These are phyloP conservation scores for Porites rus DNA, from an alignment of 92 coral and sea anemone species.

Conservation along the genomic window DNA sequence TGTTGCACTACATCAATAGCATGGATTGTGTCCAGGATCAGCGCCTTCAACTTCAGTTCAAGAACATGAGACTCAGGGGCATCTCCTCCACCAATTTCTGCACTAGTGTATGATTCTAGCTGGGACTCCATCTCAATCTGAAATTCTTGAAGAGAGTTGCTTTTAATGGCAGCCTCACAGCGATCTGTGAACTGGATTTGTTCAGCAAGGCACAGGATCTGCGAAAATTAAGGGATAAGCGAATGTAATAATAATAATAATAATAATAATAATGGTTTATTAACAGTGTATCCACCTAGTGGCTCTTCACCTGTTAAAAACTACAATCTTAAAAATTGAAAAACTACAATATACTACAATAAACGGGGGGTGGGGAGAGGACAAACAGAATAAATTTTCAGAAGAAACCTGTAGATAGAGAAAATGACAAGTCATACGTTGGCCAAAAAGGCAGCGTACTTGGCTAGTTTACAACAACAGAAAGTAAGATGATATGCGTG, in stretches of 20 bases:
- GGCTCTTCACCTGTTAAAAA: too few species aligned
- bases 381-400: too few species aligned
- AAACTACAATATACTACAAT: too few species aligned
- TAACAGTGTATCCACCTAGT: too few species aligned
- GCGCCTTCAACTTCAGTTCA: slow-evolving; percentile 92
- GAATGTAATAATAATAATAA: background rate
- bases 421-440: too few species aligned
- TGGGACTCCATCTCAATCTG: slow-evolving; percentile 99
- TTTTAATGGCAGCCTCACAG: slow-evolving; percentile 94
- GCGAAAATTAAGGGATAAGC: background rate
- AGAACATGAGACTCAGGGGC: slow-evolving; percentile 82
- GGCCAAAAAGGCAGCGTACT: too few species aligned
- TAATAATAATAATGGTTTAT: too few species aligned
- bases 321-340: too few species aligned
- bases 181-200: slow-evolving; percentile 98
- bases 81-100: slow-evolving; percentile 81
- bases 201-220: slow-evolving; percentile 98
- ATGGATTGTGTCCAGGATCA: slow-evolving; percentile 96
- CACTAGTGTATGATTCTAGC: slow-evolving; percentile 94
- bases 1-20: slow-evolving; percentile 95
- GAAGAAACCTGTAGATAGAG: too few species aligned
- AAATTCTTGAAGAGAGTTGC: slow-evolving; percentile 92
- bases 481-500: too few species aligned
- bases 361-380: too few species aligned
- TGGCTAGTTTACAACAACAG: too few species aligned